These are phyloP conservation scores for Tethya wilhelma DNA, from an alignment of 37 sponge, comb jelly and placozoan species.

Conservation along the genomic window DNA sequence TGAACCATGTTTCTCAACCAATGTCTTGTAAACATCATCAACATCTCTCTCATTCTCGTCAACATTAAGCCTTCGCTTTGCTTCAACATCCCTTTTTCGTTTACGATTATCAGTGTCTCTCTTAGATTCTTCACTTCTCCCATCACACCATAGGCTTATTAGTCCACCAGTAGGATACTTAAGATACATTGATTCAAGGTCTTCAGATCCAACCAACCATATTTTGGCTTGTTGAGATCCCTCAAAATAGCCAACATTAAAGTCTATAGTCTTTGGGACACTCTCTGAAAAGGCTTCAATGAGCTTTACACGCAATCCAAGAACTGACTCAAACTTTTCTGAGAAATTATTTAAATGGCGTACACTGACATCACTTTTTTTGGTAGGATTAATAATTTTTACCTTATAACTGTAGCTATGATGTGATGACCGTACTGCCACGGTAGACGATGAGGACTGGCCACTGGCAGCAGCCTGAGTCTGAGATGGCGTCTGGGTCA, in stretches of 20 bases:
- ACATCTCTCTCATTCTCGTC: conserved; percentile 34
- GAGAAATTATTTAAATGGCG: conserved; percentile 9
- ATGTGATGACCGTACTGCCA: no score
- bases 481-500: no score
- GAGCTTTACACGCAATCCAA: neutral
- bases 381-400: conserved; percentile 30
- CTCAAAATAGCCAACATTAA: conserved; percentile 11
- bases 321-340: conserved; percentile 9
- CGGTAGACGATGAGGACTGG: no score
- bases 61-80: neutral
- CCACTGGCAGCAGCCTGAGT: no score
- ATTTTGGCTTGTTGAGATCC: conserved; percentile 29
- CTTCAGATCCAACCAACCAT: conserved; percentile 2
- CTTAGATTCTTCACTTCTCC: neutral
- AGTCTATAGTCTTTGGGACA: conserved; percentile 13
- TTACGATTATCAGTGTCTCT: neutral
- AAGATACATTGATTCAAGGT: conserved; percentile 17
- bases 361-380: conserved; percentile 34
- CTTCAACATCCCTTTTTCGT: neutral
- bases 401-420: no score
- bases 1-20: conserved; percentile 13
- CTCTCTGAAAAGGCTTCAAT: conserved; percentile 12
- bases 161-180: conserved; percentile 30
- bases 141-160: conserved; percentile 33
- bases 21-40: conserved; percentile 12